Evolutionary conservation across 53 echinoderm and acorn worm genomes (phyloP), one percentile per base, ranked within the genome.

Genomic region (Pentamera pediparva): DNA sequence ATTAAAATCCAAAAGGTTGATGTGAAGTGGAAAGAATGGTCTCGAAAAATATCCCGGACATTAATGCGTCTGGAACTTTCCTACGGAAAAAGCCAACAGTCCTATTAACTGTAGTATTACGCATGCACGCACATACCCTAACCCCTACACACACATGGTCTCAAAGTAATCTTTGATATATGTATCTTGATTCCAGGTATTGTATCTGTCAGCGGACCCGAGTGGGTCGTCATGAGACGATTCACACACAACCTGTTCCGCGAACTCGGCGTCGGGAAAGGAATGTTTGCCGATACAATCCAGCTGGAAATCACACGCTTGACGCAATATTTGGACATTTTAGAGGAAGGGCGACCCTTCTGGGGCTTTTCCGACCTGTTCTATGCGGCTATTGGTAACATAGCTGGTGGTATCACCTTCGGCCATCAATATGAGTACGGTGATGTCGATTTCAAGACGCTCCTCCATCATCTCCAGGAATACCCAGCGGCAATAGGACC

Each of bases 241-340:
- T 64, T 64, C 39, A 40, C 41, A 0, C 1, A 26, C 8, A 28
- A 13, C 6, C 25, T 64, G 22, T 64, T 64, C 15, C 64, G 64
- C 20, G 64, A 64, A n/a, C 20, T 36, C 19, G 36, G 62, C 4
- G 62, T 64, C 39, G 39, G 39, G n/a, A 38, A 19, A 64, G 64
- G 64, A 18, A 19, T 37, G 21, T 40, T 64, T 24, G 64, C 37
- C 37, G 22, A 27, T 40, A 64, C 6, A 37, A 38, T 64, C 8
- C 2, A 18, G 39, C 22, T 37, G 11, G 64, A 64, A 37, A 21
- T 64, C 9, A 15, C 19, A 21, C 36, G 64, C 20, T 21, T 64
- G 11, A 22, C 19, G 8, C 19, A 38, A 37, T 6, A 37, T 11
- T 39, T 64, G 19, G 36, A 64, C 27, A 2, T 19, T 6, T 9